Evolutionary conservation across 2,113 vertebrate genomes (phyloP).

Genomic region (Piaya cayana): DNA sequence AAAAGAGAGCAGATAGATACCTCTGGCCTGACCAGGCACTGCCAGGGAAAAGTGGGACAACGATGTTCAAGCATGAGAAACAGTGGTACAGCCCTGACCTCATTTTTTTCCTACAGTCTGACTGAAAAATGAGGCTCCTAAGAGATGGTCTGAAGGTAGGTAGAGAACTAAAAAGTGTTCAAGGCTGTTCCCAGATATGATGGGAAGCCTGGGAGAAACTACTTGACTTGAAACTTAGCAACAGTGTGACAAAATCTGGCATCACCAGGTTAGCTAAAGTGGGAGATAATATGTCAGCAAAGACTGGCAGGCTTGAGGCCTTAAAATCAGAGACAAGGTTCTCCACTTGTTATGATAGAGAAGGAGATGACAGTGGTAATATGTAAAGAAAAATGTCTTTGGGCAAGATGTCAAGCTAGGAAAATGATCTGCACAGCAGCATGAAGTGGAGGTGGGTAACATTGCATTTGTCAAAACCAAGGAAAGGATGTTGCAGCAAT

Average conservation of each 20-base stretch:
- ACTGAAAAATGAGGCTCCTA: not conserved
- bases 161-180: not conserved
- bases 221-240: not conserved
- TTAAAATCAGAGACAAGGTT: not conserved
- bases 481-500: not conserved
- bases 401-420: not conserved
- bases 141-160: not conserved
- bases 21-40: not conserved
- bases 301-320: not conserved
- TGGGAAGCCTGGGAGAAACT: not conserved
- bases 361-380: not conserved
- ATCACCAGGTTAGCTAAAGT: not conserved
- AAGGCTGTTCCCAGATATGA: not conserved
- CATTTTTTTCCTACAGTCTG: not conserved
- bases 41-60: not conserved
- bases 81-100: not conserved
- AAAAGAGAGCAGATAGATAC: not conserved
- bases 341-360: not conserved
- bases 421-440: not conserved
- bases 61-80: not conserved
- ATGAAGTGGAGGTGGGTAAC: not conserved
- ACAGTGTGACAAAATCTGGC: not conserved
- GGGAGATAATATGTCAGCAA: not conserved
- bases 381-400: constrained; percentile 8
- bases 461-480: not conserved